These are phyloP conservation scores for Champsocephalus gunnari DNA, from an alignment of 2,797 vertebrate species.

Conservation along the genomic window DNA sequence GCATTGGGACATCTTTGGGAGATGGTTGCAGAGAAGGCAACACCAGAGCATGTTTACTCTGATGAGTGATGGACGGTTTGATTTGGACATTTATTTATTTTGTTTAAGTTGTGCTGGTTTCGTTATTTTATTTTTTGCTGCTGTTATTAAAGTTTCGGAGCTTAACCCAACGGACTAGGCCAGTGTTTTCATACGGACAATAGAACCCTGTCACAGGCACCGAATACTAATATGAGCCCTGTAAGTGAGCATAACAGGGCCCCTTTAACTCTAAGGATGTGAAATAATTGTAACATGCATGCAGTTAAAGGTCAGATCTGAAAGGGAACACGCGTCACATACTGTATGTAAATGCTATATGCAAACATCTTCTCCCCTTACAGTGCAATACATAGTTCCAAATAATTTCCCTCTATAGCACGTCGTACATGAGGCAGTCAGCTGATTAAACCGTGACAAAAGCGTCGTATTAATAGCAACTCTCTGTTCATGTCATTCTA, in stretches of 20 bases:
- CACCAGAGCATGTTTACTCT: too few relatives aligned
- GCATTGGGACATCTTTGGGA: too few relatives aligned
- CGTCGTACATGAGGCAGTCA: conserved; percentile 22
- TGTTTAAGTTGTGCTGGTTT: too few relatives aligned
- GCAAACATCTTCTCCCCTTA: not conserved
- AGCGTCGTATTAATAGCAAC: conserved; percentile 15
- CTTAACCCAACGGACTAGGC: too few relatives aligned
- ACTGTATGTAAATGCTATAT: not conserved
- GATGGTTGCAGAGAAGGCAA: too few relatives aligned
- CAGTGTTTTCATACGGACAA: too few relatives aligned
- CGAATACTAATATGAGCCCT: too few relatives aligned
- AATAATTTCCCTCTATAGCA: not conserved
- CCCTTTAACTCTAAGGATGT: not conserved
- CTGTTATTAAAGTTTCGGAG: too few relatives aligned
- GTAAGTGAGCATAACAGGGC: not conserved
- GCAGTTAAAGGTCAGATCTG: not conserved
- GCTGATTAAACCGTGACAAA: not conserved
- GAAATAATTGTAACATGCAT: not conserved
- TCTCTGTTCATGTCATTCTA: conserved; percentile 6
- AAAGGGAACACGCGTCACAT: not conserved
- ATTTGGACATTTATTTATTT: too few relatives aligned
- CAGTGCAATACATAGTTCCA: not conserved
- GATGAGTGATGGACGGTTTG: too few relatives aligned
- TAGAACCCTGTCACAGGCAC: too few relatives aligned
- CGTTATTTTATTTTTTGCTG: too few relatives aligned